phyloP scores from a whole-genome alignment of 2,888 invertebrate species.

The Zootermopsis nevadensis region DNA sequence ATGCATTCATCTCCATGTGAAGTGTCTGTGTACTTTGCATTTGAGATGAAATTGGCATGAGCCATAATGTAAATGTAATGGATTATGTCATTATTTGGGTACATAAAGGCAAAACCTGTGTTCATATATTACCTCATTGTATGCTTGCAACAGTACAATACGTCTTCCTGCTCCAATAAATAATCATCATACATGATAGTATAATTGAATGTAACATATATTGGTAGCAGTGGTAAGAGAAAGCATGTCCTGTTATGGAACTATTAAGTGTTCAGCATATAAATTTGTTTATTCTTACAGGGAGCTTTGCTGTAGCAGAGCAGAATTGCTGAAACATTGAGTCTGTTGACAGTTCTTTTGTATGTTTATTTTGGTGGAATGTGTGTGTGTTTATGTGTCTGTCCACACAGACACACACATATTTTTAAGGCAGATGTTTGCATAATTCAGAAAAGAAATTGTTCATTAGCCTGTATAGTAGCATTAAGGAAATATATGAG shows the following conservation, averaged over 20 bases:
- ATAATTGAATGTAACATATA: neutral
- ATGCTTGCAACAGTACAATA: neutral
- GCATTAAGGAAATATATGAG: neutral
- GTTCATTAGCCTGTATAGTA: constrained; percentile 6
- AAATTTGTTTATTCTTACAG: neutral
- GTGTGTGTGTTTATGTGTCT: neutral
- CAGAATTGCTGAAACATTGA: neutral
- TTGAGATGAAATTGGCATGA: neutral
- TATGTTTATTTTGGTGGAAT: neutral
- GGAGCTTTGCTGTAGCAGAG: neutral
- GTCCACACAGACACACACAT: neutral
- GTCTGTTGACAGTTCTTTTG: neutral
- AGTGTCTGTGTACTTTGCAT: neutral
- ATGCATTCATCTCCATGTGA: neutral
- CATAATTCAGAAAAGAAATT: neutral
- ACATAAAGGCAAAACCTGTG: neutral
- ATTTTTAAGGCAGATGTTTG: neutral
- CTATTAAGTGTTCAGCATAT: no score
- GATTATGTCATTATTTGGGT: neutral
- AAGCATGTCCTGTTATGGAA: no score
- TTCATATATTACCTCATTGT: constrained; percentile 4
- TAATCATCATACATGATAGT: neutral
- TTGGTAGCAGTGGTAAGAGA: neutral
- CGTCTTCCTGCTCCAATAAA: constrained; percentile 1
- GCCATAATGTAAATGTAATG: no score